phyloP scores from a whole-genome alignment of 2,888 invertebrate genomes.

The Rhagophthalmus giganteus region DNA sequence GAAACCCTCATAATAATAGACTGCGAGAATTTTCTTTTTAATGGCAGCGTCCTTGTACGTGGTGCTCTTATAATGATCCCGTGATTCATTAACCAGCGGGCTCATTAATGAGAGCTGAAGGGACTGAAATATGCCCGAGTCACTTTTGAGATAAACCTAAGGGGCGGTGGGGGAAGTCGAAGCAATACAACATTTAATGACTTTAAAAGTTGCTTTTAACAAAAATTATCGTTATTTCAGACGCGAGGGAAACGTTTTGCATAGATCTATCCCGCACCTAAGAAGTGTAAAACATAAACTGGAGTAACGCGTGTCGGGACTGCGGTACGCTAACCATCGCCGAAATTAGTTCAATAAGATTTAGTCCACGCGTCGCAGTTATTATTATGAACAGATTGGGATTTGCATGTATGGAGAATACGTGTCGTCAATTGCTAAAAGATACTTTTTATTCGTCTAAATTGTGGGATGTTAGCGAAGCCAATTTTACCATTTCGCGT shows the following conservation, averaged over 20 bases:
- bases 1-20: constrained; percentile 45
- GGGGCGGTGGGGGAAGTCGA: too few species aligned
- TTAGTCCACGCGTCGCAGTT: constrained; percentile 58
- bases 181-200: too few species aligned
- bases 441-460: constrained; percentile 27
- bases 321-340: constrained; percentile 49
- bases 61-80: constrained; percentile 51
- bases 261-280: constrained; percentile 18
- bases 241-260: constrained; percentile 4
- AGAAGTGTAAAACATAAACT: constrained; percentile 44
- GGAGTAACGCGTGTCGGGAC: constrained; percentile 47
- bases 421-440: constrained; percentile 51
- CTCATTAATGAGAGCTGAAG: constrained; percentile 49
- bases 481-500: constrained; percentile 16
- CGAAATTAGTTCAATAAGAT: constrained; percentile 61
- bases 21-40: constrained; percentile 47
- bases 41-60: constrained; percentile 44
- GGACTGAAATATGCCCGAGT: constrained; percentile 23
- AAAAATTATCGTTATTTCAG: constrained; percentile 10
- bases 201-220: constrained; percentile 13
- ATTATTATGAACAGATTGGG: constrained; percentile 55
- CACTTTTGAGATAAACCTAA: constrained; percentile 20
- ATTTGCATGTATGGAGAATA: constrained; percentile 51
- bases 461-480: constrained; percentile 26
- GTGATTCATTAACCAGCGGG: constrained; percentile 52